Percentiles rank a stretch among this genome's conserved stretches.
These are phyloP conservation scores for Nasonia giraulti DNA, from an alignment of 1,140 invertebrate genomes.

Conservation along the genomic window DNA sequence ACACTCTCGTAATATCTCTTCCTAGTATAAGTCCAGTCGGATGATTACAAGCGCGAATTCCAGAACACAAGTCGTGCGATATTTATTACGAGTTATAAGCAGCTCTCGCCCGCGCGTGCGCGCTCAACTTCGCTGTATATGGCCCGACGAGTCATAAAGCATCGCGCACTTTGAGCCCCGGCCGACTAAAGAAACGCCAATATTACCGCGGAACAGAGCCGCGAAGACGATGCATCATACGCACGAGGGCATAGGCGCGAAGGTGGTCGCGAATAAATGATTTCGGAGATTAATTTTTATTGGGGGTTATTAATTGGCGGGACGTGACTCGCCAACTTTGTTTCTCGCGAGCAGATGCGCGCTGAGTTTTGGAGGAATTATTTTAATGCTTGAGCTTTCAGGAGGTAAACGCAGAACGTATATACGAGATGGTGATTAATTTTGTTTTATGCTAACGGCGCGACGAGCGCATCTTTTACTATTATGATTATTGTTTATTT, in stretches of 20 bases:
- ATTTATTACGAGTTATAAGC: conserved; percentile 44
- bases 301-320: too few relatives aligned
- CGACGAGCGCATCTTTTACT: too few relatives aligned
- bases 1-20: conserved; percentile 6
- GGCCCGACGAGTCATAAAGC: conserved; percentile 31
- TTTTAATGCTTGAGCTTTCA: too few relatives aligned
- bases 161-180: not conserved
- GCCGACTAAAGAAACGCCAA: conserved; percentile 29
- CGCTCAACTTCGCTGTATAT: conserved; percentile 19
- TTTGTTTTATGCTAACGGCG: too few relatives aligned
- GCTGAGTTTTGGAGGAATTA: not conserved
- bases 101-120: not conserved
- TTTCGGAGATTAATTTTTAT: not conserved
- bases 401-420: too few relatives aligned
- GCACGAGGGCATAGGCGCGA: not conserved
- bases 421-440: too few relatives aligned
- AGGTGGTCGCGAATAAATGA: not conserved
- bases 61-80: conserved; percentile 26
- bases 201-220: conserved; percentile 15
- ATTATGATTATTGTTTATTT: too few relatives aligned
- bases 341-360: not conserved
- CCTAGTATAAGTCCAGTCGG: not conserved
- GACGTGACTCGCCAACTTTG: too few relatives aligned
- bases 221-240: conserved; percentile 18
- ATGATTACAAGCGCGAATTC: conserved; percentile 31